Evolutionary conservation across 2,888 invertebrate species (phyloP).

Genomic region (Campaea margaritaria): DNA sequence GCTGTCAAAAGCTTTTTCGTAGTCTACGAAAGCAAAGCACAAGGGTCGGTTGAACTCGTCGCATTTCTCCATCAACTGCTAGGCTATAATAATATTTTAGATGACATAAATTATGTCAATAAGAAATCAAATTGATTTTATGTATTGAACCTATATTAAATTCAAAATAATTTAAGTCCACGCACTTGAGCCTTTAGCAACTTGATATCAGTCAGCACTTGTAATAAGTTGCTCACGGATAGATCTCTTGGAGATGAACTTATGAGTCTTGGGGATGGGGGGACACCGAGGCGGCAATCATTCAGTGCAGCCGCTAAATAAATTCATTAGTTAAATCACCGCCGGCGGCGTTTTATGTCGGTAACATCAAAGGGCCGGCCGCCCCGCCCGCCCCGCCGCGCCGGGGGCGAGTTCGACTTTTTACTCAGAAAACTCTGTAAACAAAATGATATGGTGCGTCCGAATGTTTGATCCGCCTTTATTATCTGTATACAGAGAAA

Average conservation of each 20-base stretch:
- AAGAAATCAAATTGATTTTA: no score
- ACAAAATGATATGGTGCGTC: constrained; percentile 83
- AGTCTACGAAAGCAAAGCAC: no score
- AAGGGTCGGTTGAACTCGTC: no score
- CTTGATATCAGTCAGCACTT: constrained; percentile 8
- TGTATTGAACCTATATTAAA: no score
- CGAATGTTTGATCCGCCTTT: constrained; percentile 84
- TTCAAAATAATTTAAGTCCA: no score
- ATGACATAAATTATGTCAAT: no score
- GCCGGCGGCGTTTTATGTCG: constrained; percentile 85
- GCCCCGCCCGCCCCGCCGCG: constrained; percentile 62
- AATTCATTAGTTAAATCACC: constrained; percentile 86
- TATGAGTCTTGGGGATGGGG: constrained; percentile 42
- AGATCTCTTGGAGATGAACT: constrained; percentile 32
- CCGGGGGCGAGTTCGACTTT: constrained; percentile 81
- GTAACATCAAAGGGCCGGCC: constrained; percentile 80
- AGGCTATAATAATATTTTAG: no score
- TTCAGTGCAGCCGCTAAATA: constrained; percentile 82
- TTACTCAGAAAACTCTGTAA: constrained; percentile 84
- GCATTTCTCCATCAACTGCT: no score
- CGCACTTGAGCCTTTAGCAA: no score
- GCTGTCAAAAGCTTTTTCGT: no score
- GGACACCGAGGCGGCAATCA: constrained; percentile 53
- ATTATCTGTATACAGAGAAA: constrained; percentile 79
- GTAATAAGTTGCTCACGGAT: constrained; percentile 8